These are phyloP conservation scores for Pholis gunnellus DNA, from an alignment of 2,113 vertebrate species.

Conservation along the genomic window DNA sequence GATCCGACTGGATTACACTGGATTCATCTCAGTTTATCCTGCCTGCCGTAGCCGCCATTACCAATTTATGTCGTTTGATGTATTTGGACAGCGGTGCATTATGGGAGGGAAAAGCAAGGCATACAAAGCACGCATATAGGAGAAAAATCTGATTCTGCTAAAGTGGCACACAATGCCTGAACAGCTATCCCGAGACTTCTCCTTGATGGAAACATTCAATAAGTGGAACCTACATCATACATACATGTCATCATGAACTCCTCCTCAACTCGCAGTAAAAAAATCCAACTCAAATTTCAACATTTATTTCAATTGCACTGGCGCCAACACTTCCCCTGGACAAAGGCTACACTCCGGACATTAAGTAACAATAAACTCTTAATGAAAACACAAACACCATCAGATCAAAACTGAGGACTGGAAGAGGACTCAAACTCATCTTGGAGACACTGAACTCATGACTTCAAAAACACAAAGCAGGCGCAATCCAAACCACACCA, in stretches of 20 bases:
- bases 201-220: slow-evolving; percentile 74
- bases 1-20: slow-evolving; percentile 65
- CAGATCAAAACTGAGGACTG: slow-evolving; percentile 56
- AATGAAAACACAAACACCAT: slow-evolving; percentile 63
- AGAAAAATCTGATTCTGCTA: slow-evolving; percentile 22
- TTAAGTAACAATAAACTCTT: slow-evolving; percentile 68
- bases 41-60: slow-evolving; percentile 23
- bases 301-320: slow-evolving; percentile 74
- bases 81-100: slow-evolving; percentile 18
- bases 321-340: slow-evolving; percentile 52
- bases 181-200: slow-evolving; percentile 32
- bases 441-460: slow-evolving; percentile 66
- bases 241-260: slow-evolving; percentile 37
- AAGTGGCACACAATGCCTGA: slow-evolving; percentile 37
- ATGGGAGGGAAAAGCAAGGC: slow-evolving; percentile 37
- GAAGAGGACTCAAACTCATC: slow-evolving; percentile 63
- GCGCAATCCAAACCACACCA: slow-evolving; percentile 78
- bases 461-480: slow-evolving; percentile 73
- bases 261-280: slow-evolving; percentile 17
- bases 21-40: slow-evolving; percentile 51
- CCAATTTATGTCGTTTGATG: slow-evolving; percentile 26
- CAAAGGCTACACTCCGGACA: slow-evolving; percentile 70
- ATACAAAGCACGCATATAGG: slow-evolving; percentile 41
- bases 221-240: slow-evolving; percentile 46
- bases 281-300: slow-evolving; percentile 54